phyloP scores from a whole-genome alignment of 2,113 vertebrate species.

The Dromas ardeola region DNA sequence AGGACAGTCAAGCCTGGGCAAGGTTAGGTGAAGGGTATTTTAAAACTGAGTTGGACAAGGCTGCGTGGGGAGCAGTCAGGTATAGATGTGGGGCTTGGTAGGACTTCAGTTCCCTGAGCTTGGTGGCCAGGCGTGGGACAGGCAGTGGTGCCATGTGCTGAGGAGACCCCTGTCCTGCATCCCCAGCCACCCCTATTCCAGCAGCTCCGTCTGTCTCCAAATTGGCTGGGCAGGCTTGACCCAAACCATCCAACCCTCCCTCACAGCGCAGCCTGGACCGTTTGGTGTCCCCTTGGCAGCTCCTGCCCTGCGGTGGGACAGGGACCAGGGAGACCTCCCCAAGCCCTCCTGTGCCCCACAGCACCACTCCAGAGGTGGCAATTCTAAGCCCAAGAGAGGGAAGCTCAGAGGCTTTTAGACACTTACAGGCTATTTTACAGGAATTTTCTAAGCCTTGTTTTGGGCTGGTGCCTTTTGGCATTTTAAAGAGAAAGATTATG shows the following conservation, averaged over 20 bases:
- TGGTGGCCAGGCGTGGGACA: background rate
- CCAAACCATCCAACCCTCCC: background rate
- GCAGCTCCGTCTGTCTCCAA: background rate
- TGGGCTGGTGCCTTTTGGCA: constrained; percentile 52
- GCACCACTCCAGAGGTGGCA: background rate
- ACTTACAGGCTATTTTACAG: constrained; percentile 56
- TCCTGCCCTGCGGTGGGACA: background rate
- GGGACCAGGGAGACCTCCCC: background rate
- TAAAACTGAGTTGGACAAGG: background rate
- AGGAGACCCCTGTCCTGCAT: background rate
- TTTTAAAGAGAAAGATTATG: constrained; percentile 54
- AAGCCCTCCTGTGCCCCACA: background rate
- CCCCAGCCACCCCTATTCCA: background rate
- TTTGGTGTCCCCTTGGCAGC: background rate
- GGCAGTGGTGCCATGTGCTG: accelerated
- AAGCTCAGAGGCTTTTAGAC: background rate
- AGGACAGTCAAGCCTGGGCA: background rate
- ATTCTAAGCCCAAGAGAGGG: background rate
- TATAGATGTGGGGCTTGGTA: accelerated
- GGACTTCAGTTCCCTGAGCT: background rate
- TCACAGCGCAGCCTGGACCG: background rate
- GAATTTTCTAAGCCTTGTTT: constrained; percentile 41
- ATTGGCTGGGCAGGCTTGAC: background rate
- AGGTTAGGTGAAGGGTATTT: background rate
- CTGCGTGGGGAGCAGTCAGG: background rate